Base-by-base conservation (phyloP, 1,140 invertebrate genomes). In the Bombus sylvicola region DNA sequence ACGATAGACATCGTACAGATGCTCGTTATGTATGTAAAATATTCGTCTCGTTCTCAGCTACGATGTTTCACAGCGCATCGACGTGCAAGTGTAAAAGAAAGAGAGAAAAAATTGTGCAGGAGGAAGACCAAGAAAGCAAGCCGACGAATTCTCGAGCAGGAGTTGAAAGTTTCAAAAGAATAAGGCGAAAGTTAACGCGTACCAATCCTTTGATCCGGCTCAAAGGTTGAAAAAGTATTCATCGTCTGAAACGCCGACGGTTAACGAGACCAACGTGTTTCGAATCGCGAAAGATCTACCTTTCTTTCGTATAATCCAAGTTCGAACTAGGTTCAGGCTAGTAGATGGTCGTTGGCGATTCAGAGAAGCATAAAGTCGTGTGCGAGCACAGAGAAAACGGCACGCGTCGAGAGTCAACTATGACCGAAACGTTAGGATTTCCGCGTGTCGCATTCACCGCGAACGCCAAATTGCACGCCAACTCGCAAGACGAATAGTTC, bases 401-500 rank as follows among this genome's bases (percentile, higher is more conserved):
- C 41, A 66, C 68, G 77, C 72, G 81, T 81, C 74, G 53, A 43
- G 75, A 81, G 80, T 53, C 59, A 64, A 76, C 68, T 81, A 78
- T 34, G 87, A 66, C 87, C 87, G 59, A 64, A 69, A 43, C 74
- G 85, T 57, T 80, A 81, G 90, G 87, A 90, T 91, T 88, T 88
- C 87, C 84, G 81, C 37, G 53, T 82, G 86, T 90, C 76, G 86
- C 81, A 76, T 78, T 62, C 80, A 25, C 71, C 72, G 71, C 64
- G 78, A 62, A 68, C 81, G 83, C 87, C 87, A 89, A 91, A 91
- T 91, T 91, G 90, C 89, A 90, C 87, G 89, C 87, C 83, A 87
- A 41, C 86, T 86, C 68, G 64, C 68, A 88, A 91, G 91, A 92
- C 91, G 89, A 91, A 92, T 92, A 91, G 91, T 92, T 92, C 91